These are phyloP conservation scores for Clarias laeviceps DNA, from an alignment of 2,797 vertebrate species.

Conservation along the genomic window DNA sequence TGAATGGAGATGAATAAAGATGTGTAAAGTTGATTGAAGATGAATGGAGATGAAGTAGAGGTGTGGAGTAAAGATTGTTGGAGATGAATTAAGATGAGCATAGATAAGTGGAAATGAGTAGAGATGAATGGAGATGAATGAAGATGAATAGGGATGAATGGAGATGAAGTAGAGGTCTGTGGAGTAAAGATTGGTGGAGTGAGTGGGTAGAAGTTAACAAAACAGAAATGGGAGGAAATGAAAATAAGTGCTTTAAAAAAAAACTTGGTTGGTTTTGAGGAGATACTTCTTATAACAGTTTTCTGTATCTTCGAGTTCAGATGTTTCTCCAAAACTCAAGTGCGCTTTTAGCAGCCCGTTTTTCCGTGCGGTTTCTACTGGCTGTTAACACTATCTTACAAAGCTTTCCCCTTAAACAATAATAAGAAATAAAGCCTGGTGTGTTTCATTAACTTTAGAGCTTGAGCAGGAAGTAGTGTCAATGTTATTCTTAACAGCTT, in stretches of 20 bases:
- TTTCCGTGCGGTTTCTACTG: background rate
- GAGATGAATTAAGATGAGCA: background rate
- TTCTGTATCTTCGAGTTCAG: background rate
- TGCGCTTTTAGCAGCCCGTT: background rate
- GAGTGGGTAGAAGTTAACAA: background rate
- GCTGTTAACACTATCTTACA: background rate
- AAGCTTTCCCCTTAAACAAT: background rate
- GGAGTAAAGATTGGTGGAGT: background rate
- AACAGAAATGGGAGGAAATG: background rate
- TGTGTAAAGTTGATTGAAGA: background rate
- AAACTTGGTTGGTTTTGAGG: background rate
- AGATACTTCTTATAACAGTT: background rate
- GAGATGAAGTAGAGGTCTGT: background rate
- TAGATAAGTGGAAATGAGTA: background rate
- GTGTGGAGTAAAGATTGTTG: background rate
- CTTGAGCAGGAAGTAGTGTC: background rate
- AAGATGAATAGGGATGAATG: background rate
- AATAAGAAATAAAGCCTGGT: background rate
- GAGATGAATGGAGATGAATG: background rate
- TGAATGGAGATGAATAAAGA: background rate
- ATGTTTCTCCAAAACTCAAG: background rate
- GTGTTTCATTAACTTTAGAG: slow-evolving; percentile 1
- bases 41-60: background rate
- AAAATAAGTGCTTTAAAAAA: background rate
- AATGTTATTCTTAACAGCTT: slow-evolving; percentile 4